Percentiles rank a stretch among this genome's conserved stretches.
Evolutionary conservation across 2,888 invertebrate genomes (phyloP).

Genomic region (Brachyptera putata): DNA sequence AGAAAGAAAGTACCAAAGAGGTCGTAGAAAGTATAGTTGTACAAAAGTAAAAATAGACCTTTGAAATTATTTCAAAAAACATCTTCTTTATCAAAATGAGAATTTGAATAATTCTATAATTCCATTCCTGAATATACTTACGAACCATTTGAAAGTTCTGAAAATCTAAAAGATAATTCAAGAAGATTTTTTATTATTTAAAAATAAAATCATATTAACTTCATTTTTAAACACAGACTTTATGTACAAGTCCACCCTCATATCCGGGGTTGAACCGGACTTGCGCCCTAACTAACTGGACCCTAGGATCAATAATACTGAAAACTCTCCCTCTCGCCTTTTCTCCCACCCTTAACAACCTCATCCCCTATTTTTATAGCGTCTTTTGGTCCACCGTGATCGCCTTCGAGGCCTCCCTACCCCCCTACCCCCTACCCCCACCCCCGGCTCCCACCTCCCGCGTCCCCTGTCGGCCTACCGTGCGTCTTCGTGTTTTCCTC

Average conservation of each 20-base stretch:
- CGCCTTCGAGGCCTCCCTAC: not conserved
- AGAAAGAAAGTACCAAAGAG: slow-evolving; percentile 17
- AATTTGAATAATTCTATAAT: not conserved
- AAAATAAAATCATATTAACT: not conserved
- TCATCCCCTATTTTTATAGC: slow-evolving; percentile 22
- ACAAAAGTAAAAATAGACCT: not conserved
- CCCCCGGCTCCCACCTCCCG: not conserved
- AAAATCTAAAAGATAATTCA: not conserved
- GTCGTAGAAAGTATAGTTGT: slow-evolving; percentile 10
- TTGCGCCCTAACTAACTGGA: slow-evolving; percentile 20
- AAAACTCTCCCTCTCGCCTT: slow-evolving; percentile 17
- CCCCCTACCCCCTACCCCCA: not conserved
- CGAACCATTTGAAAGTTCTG: not conserved
- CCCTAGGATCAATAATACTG: slow-evolving; percentile 19
- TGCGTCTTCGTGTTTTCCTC: no score
- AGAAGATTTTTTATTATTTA: not conserved
- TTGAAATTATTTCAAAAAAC: not conserved
- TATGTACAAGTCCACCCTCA: slow-evolving; percentile 19
- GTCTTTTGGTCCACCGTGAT: slow-evolving; percentile 15
- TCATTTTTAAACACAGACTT: slow-evolving; percentile 8
- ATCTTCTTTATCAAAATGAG: not conserved
- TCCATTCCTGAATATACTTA: not conserved
- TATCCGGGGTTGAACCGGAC: slow-evolving; percentile 16
- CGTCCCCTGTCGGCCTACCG: not conserved
- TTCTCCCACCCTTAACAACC: slow-evolving; percentile 11